A percentile compares a stretch with the other conserved stretches of the same genome.
These are phyloP conservation scores for Callocephalon fimbriatum DNA, from an alignment of 2,113 vertebrate species.

Conservation along the genomic window DNA sequence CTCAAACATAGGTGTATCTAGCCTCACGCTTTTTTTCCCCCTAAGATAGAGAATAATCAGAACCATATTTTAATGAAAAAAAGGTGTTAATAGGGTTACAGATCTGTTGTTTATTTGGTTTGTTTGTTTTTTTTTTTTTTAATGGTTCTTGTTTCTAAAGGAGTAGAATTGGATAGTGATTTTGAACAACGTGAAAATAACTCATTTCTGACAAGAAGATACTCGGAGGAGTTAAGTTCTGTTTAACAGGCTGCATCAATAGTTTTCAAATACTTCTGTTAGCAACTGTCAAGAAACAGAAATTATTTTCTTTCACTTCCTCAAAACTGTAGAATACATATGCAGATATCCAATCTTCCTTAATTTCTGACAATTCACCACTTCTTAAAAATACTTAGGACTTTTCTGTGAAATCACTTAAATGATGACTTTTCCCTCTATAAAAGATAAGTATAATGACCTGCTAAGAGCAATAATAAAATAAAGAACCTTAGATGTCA, in stretches of 20 bases:
- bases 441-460: background rate
- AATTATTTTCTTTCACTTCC: background rate
- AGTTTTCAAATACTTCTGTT: background rate
- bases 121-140: background rate
- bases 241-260: background rate
- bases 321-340: background rate
- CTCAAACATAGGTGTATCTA: background rate
- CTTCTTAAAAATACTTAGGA: background rate
- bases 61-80: background rate
- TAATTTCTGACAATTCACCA: background rate
- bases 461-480: background rate
- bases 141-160: background rate
- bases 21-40: background rate
- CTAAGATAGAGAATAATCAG: background rate
- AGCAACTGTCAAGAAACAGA: background rate
- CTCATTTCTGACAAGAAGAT: background rate
- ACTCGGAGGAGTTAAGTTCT: background rate
- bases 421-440: background rate
- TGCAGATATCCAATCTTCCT: background rate
- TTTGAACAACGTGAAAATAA: background rate
- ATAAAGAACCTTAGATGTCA: background rate
- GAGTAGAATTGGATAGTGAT: background rate
- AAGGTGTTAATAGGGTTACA: background rate
- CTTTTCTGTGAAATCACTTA: background rate
- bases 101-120: background rate